These are phyloP conservation scores for Myrmecophaga tridactyla DNA, from an alignment of 2,113 vertebrate genomes.

Conservation along the genomic window DNA sequence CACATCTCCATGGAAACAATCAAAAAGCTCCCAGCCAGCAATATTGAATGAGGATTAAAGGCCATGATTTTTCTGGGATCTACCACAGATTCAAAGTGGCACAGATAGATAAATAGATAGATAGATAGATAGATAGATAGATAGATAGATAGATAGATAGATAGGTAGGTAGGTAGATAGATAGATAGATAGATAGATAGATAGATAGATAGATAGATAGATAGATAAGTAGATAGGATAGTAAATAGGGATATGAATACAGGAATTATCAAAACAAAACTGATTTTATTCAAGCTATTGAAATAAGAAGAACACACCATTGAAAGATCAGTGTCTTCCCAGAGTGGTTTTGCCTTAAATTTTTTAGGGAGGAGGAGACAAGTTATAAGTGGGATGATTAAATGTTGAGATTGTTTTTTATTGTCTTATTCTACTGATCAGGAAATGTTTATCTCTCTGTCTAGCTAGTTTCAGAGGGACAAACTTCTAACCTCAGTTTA, in stretches of 20 bases:
- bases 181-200: too few relatives aligned
- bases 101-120: too few relatives aligned
- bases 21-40: too few relatives aligned
- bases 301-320: not conserved
- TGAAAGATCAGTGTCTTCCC: rapidly evolving
- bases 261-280: not conserved
- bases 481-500: not conserved
- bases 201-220: not conserved
- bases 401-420: rapidly evolving
- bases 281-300: not conserved
- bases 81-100: too few relatives aligned
- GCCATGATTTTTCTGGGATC: too few relatives aligned
- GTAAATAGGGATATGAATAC: not conserved
- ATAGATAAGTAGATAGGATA: not conserved
- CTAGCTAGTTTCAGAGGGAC: not conserved
- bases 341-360: not conserved
- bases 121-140: too few relatives aligned
- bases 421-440: not conserved
- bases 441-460: not conserved
- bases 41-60: too few relatives aligned
- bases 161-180: not conserved
- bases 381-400: not conserved
- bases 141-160: too few relatives aligned
- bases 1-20: too few relatives aligned
- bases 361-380: not conserved